Evolutionary conservation across 2,113 vertebrate species (phyloP).

Genomic region (Greenwoodochromis staneri): DNA sequence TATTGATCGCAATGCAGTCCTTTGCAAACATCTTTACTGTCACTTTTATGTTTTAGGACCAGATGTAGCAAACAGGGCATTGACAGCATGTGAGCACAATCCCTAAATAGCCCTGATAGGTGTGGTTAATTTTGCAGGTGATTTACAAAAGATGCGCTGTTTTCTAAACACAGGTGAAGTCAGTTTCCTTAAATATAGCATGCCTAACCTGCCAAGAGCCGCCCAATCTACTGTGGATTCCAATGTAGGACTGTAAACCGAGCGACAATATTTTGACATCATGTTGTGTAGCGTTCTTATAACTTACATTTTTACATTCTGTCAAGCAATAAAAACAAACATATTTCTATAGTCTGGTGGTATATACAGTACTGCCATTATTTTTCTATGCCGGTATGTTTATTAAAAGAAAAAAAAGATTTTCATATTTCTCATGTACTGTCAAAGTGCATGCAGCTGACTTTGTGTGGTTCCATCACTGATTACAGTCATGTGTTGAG

Average conservation of each 20-base stretch:
- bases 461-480: neutral
- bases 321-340: neutral
- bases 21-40: fast-evolving
- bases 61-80: neutral
- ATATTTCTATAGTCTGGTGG: neutral
- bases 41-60: neutral
- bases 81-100: neutral
- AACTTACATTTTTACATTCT: neutral
- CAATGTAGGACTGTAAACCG: neutral
- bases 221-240: neutral
- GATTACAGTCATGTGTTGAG: neutral
- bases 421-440: neutral
- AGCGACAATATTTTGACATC: neutral
- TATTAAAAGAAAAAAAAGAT: fast-evolving
- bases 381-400: fast-evolving
- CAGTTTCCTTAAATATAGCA: neutral
- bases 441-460: neutral
- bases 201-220: neutral
- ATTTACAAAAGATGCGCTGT: fast-evolving
- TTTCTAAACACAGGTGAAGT: neutral
- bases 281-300: neutral
- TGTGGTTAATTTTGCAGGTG: neutral
- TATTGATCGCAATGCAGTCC: fast-evolving
- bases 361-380: neutral
- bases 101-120: neutral